These are phyloP conservation scores for Gallinago jamesoni DNA, from an alignment of 2,113 vertebrate genomes.

Conservation along the genomic window DNA sequence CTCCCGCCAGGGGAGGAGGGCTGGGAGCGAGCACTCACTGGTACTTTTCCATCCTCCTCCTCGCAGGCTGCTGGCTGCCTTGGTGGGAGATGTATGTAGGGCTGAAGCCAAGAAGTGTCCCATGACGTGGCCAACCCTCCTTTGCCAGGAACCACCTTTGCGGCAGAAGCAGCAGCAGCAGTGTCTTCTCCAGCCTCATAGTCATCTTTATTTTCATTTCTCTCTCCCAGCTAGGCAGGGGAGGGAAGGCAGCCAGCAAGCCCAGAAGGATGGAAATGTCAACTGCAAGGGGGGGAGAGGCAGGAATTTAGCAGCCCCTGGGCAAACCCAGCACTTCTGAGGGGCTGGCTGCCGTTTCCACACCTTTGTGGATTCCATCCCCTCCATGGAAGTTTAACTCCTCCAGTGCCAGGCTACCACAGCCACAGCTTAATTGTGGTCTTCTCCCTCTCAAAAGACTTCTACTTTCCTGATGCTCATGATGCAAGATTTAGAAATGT, in stretches of 20 bases:
- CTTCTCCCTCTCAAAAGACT: not conserved
- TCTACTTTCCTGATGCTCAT: not conserved
- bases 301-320: constrained; percentile 69
- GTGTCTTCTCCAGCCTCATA: not conserved
- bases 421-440: fast-evolving
- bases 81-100: not conserved
- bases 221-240: not conserved
- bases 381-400: not conserved
- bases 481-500: not conserved
- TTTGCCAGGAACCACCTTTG: constrained; percentile 17
- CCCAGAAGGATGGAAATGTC: constrained; percentile 12
- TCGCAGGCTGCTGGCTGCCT: not conserved
- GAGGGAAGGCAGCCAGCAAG: not conserved
- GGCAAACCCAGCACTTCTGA: constrained; percentile 15
- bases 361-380: constrained; percentile 13
- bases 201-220: constrained; percentile 27
- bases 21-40: not conserved
- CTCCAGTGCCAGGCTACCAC: not conserved
- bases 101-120: constrained; percentile 2
- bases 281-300: not conserved
- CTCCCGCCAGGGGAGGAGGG: not conserved
- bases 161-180: not conserved
- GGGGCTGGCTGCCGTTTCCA: not conserved
- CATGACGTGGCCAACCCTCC: not conserved
- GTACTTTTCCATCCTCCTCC: constrained; percentile 61